Base-by-base conservation (phyloP, 1,140 invertebrate genomes). In the Rhagoletis pomonella region DNA sequence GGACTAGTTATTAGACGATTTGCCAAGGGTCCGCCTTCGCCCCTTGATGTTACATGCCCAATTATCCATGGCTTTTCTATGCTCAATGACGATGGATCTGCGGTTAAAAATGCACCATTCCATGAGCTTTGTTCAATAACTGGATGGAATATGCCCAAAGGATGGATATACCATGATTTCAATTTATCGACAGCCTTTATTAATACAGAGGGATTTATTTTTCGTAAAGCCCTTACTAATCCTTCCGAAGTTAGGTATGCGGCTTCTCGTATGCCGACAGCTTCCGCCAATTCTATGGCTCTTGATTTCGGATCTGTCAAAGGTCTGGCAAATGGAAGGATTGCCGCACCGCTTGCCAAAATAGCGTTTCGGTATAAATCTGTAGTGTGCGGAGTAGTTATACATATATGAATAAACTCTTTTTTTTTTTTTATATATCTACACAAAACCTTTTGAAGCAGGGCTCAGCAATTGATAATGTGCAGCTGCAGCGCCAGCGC, bases 401-500 rank as follows among this genome's bases (percentile, higher is more conserved):
- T 17, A 29, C 4, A 3, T 0, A 69, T 1, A 50, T 19, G 29
- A 29, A 29, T 29, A 29, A 29, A 1, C 0, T 29, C 29, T 29
- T 1, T n/a, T 2, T 6, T 69, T 12, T 69, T 12, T 73, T 17
- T n/a, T 73, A 5, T 73, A 17, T 95, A 14, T 60, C 7, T 39
- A 0, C 29, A 14, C 59, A 4, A 95, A n/a, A 89, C 91, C 91
- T 19, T 89, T 90, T 0, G 90, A 89, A 6, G 39, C 87, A 0
- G 87, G 84, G 44, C 89, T 92, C 0, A 92, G n/a, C 89, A 90
- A 89, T 44, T 90, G 91, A 7, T 89, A 87, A 39, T 95, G 91
- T 58, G 94, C 94, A 86, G 94, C 93, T 86, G 94, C 93, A 4
- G 93, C 95, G 1, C 96, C 96, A 2, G 96, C 95, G 86, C 94